Base-by-base conservation (phyloP, 2,797 vertebrate genomes). In the Otus scops region DNA sequence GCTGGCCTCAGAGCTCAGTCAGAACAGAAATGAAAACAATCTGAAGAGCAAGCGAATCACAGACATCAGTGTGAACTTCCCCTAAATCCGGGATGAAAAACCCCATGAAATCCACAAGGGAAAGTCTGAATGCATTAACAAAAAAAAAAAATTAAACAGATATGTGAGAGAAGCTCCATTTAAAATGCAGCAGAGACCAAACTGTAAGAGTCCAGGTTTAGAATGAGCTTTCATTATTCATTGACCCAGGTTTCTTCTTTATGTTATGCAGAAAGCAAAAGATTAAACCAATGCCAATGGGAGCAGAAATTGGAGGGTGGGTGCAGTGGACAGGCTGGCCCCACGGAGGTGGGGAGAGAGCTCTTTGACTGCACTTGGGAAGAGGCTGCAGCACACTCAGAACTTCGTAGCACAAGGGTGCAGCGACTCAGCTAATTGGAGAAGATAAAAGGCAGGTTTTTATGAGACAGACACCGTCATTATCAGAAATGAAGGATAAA, bases 381-480 rank as follows among this genome's bases (percentile, higher is more conserved):
- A 95, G 91, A 86, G 81, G 71, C 78, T 96, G 45, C 17, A 17
- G 95, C 50, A 41, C 92, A 88, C 93, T 96, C 86, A 95, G 96
- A 97, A 96, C 91, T 96, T 97, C 15, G 38, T 92, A 97, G 95
- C 93, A 95, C 75, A 92, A 94, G 88, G 68, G 80, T 94, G 83
- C 85, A 94, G 96, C 90, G 26, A 95, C 92, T 98, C 96, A 79
- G 89, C 92, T 98, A 98, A 98, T 96, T 98, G 96, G 95, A 79
- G 67, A 93, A 97, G 95, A 98, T 98, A 96, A 98, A 98, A 98
- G 94, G 92, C 76, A 93, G 63, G 69, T 43, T 92, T 96, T 95
- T 79, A 94, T 50, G 92, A 97, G 96, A 95, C 70, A 94, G 67
- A 63, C 85, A 77, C 48, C 13, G n/a, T 95, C 95, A 73, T 95